Percentiles rank a stretch among this genome's conserved stretches.
phyloP scores from a whole-genome alignment of 2,113 vertebrate species.

The Lepidothrix coronata region DNA sequence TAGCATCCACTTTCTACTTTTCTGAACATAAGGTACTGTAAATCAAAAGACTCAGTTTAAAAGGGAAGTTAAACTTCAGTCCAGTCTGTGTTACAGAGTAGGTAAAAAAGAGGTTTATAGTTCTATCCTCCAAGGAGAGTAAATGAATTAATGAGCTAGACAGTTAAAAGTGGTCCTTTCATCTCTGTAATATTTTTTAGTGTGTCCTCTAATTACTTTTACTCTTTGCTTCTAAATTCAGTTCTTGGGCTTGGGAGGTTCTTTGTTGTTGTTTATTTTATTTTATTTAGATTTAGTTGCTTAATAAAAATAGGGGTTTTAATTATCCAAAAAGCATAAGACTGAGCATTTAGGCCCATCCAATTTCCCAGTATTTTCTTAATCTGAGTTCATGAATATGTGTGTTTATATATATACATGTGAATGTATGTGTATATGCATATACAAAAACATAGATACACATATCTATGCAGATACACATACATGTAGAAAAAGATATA shows the following conservation, averaged over 20 bases:
- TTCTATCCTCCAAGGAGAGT: not conserved
- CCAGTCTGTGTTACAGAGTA: not conserved
- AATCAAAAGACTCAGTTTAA: not conserved
- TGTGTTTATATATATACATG: not conserved
- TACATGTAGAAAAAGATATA: not conserved
- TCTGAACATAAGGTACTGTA: not conserved
- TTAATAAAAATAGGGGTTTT: not conserved
- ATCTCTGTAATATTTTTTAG: not conserved
- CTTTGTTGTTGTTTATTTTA: not conserved
- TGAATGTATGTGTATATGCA: not conserved
- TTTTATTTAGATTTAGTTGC: not conserved
- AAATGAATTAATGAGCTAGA: not conserved
- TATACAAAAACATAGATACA: not conserved
- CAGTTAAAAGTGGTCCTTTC: not conserved
- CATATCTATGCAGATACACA: not conserved
- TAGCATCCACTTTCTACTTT: not conserved
- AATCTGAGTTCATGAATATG: not conserved
- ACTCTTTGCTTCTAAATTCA: not conserved
- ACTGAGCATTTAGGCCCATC: not conserved
- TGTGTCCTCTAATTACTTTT: not conserved
- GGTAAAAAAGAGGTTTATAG: not conserved
- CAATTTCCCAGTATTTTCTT: not conserved
- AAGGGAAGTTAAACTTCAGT: not conserved
- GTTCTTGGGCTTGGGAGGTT: not conserved
- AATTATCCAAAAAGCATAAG: not conserved